Evolutionary conservation across 2,113 vertebrate genomes (phyloP).

Genomic region (Beaufortia kweichowensis): DNA sequence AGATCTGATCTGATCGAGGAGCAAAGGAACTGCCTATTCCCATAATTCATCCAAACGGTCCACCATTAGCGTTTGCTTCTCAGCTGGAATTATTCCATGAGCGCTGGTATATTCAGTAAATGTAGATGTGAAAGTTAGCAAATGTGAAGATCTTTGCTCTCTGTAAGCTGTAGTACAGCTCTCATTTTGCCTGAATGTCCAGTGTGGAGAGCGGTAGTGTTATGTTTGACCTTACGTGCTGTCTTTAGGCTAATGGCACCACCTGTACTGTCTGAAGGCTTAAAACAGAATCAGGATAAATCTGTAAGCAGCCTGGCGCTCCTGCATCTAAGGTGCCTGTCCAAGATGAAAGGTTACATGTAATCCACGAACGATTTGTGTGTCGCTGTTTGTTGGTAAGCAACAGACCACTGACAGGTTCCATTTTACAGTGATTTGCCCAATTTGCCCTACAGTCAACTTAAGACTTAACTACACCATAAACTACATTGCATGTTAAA

Average conservation of each 20-base stretch:
- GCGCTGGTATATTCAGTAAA: neutral
- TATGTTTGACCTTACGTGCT: neutral
- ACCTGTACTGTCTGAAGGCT: conserved; percentile 44
- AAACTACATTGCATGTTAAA: too few species aligned
- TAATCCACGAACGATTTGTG: conserved; percentile 44
- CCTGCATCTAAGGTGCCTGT: conserved; percentile 23
- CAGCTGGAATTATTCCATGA: neutral
- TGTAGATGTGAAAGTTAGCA: neutral
- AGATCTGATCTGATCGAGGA: conserved; percentile 81
- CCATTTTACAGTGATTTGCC: neutral
- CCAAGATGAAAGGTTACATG: conserved; percentile 47
- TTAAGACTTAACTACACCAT: too few species aligned
- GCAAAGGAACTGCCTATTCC: conserved; percentile 88
- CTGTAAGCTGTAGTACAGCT: neutral
- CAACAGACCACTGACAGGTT: conserved; percentile 17
- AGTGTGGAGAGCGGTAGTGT: neutral
- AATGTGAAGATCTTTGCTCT: too few species aligned
- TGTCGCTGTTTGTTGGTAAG: conserved; percentile 36
- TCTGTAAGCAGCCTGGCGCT: conserved; percentile 45
- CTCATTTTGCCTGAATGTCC: neutral
- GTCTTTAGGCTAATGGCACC: neutral
- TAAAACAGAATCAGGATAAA: conserved; percentile 56
- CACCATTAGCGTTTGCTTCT: neutral
- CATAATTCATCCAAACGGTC: conserved; percentile 70
- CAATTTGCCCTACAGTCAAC: too few species aligned